Conservation (phyloP, 35 echinoderm and acorn worm species). For the Acanthaster planci region DNA sequence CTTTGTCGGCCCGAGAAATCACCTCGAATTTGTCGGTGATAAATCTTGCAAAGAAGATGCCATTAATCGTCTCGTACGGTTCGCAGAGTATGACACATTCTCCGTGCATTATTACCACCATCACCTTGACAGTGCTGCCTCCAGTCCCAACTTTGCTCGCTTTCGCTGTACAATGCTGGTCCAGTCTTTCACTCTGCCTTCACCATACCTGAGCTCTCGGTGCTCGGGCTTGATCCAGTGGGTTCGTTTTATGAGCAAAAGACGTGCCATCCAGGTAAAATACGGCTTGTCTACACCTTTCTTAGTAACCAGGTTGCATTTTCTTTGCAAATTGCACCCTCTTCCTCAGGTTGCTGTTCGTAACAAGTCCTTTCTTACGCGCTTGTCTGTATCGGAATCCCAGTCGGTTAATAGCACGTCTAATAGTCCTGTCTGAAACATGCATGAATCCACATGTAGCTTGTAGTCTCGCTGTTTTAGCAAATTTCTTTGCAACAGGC, state of each 20-base stretch:
- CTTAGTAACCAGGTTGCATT: not conserved
- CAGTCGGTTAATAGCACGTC: too few species aligned
- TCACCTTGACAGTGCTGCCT: too few species aligned
- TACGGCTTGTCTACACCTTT: slow-evolving; percentile 21
- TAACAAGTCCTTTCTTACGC: slow-evolving; percentile 26
- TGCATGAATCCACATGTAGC: too few species aligned
- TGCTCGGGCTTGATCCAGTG: slow-evolving; percentile 22
- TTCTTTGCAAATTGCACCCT: slow-evolving; percentile 21
- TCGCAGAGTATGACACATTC: too few species aligned
- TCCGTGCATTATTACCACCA: too few species aligned
- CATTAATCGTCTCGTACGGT: too few species aligned
- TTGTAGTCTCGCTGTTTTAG: too few species aligned
- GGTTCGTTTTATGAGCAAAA: slow-evolving; percentile 45
- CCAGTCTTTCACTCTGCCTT: slow-evolving; percentile 47
- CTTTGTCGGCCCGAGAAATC: slow-evolving; percentile 33
- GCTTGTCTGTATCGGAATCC: too few species aligned
- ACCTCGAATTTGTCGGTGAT: slow-evolving; percentile 25
- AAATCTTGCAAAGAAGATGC: slow-evolving; percentile 31
- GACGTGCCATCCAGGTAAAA: slow-evolving; percentile 44
- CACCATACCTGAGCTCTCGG: slow-evolving; percentile 23
- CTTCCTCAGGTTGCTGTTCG: not conserved
- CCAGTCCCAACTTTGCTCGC: too few species aligned
- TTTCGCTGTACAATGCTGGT: not conserved
- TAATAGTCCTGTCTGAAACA: too few species aligned
- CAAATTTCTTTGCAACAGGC: not conserved